Conservation (phyloP, 2,113 vertebrate species). For the Heptranchias perlo region DNA sequence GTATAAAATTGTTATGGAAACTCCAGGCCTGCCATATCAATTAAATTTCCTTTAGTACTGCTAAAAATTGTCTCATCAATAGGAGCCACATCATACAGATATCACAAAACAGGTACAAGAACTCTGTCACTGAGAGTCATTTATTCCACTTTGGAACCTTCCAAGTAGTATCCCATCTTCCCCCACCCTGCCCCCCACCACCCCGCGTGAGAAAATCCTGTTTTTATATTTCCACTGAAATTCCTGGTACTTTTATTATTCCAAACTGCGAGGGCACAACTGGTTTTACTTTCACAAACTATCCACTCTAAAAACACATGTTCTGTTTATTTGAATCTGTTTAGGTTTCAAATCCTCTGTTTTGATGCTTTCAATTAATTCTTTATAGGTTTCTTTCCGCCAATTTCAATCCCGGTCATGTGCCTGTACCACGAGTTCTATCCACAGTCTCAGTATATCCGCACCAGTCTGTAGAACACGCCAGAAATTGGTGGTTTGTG, state of each 20-base stretch:
- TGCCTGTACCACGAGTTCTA: background rate
- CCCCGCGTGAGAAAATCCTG: background rate
- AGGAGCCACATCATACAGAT: background rate
- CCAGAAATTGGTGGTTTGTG: too few relatives aligned
- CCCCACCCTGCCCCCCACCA: background rate
- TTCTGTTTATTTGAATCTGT: background rate
- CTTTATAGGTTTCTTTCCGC: background rate
- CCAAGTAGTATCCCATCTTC: background rate
- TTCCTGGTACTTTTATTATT: background rate
- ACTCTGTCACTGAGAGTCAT: too few relatives aligned
- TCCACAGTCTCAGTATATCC: background rate
- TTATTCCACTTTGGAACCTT: background rate
- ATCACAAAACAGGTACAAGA: background rate
- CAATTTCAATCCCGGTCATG: background rate
- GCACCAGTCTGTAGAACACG: background rate
- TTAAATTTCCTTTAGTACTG: background rate
- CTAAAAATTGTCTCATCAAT: background rate
- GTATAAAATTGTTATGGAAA: constrained; percentile 17
- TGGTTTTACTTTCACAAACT: background rate
- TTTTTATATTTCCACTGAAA: background rate
- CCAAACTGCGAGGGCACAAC: background rate
- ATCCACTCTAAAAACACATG: background rate
- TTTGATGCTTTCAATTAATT: background rate
- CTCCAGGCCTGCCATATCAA: background rate
- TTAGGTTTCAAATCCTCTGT: background rate